Conservation (phyloP, 2,888 invertebrate genomes). For the Lymantria dispar region DNA sequence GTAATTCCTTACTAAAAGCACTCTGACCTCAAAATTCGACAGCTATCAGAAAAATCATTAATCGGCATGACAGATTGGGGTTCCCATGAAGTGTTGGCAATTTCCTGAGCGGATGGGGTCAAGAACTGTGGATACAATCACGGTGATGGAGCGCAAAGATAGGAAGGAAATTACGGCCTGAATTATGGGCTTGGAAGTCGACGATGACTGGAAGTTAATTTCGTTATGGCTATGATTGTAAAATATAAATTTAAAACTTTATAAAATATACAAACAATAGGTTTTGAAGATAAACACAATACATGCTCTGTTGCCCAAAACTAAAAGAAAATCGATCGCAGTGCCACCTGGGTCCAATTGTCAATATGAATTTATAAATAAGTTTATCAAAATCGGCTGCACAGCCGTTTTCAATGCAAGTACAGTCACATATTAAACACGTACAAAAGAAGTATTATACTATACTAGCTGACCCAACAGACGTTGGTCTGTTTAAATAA, state of each 20-base stretch:
- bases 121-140: constrained; percentile 41
- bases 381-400: no score
- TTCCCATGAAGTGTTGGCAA: constrained; percentile 48
- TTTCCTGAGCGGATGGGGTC: constrained; percentile 56
- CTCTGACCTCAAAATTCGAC: constrained; percentile 4
- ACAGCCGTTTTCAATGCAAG: no score
- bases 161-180: constrained; percentile 53
- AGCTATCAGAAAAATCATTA: constrained; percentile 20
- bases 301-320: no score
- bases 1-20: no score
- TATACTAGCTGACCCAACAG: no score
- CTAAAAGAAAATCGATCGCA: no score
- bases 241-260: background rate
- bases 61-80: constrained; percentile 34
- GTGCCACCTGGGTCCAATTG: no score
- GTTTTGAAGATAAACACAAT: background rate
- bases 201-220: constrained; percentile 12
- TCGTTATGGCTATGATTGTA: background rate
- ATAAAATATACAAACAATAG: background rate
- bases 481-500: no score
- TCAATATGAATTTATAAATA: no score
- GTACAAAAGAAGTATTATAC: background rate
- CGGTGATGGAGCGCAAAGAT: constrained; percentile 45
- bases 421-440: no score
- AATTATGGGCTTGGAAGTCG: constrained; percentile 23